Evolutionary conservation across 2,797 vertebrate genomes (phyloP).

Genomic region (Nannoperca australis): DNA sequence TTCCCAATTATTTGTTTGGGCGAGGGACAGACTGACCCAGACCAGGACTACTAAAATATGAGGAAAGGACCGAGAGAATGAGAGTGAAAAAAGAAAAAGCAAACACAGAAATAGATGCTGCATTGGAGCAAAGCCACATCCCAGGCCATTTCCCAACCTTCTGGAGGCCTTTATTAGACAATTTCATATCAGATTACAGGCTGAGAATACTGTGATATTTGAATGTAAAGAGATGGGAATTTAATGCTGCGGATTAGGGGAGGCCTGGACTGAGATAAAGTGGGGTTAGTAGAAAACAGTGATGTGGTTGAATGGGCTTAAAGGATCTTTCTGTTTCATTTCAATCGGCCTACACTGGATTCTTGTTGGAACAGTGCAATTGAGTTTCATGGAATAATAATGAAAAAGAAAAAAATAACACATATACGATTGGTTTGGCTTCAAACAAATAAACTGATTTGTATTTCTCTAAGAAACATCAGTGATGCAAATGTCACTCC

Average conservation of each 20-base stretch:
- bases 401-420: slow-evolving; percentile 42
- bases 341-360: slow-evolving; percentile 42
- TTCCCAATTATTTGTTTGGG: slow-evolving; percentile 52
- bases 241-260: slow-evolving; percentile 55
- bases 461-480: background rate
- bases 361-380: slow-evolving; percentile 33
- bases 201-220: slow-evolving; percentile 53
- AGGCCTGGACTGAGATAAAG: slow-evolving; percentile 52
- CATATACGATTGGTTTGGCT: background rate
- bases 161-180: slow-evolving; percentile 28
- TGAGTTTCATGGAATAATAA: slow-evolving; percentile 49
- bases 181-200: slow-evolving; percentile 55
- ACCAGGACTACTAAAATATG: slow-evolving; percentile 23
- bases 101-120: slow-evolving; percentile 26
- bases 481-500: slow-evolving; percentile 1
- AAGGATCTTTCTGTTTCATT: slow-evolving; percentile 68
- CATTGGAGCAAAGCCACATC: slow-evolving; percentile 11
- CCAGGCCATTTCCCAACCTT: slow-evolving; percentile 1
- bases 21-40: slow-evolving; percentile 39
- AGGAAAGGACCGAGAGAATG: background rate
- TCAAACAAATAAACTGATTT: slow-evolving; percentile 4
- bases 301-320: slow-evolving; percentile 65
- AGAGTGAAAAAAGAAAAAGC: slow-evolving; percentile 3
- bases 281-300: slow-evolving; percentile 56
- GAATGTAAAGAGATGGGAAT: slow-evolving; percentile 51